Percentiles rank a stretch among this genome's conserved stretches.
Evolutionary conservation across 2,888 invertebrate genomes (phyloP).

Genomic region (Fragum fragum): DNA sequence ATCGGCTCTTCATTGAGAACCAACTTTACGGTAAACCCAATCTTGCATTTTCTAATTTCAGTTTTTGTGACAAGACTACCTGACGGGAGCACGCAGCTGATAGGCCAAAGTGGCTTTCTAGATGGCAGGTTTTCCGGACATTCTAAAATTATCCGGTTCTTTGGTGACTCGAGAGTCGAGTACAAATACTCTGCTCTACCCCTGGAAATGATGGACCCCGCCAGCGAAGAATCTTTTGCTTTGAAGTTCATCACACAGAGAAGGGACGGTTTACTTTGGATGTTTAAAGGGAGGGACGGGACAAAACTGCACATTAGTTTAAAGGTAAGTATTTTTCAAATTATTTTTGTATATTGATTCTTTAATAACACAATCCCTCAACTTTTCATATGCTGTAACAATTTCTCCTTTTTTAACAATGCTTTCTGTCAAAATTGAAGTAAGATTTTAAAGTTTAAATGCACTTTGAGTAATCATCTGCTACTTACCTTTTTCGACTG

Average conservation of each 20-base stretch:
- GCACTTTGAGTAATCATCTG: too few species aligned
- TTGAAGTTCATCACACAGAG: constrained; percentile 79
- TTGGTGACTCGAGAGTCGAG: constrained; percentile 71
- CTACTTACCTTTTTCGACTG: too few species aligned
- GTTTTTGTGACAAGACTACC: constrained; percentile 59
- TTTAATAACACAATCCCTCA: too few species aligned
- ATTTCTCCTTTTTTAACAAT: too few species aligned
- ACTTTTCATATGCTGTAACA: too few species aligned
- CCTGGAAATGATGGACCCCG: constrained; percentile 63
- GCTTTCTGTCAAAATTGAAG: too few species aligned
- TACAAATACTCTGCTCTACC: constrained; percentile 76
- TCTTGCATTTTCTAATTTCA: constrained; percentile 51
- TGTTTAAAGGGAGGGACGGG: constrained; percentile 71
- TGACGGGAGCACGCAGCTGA: constrained; percentile 35
- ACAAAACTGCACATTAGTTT: constrained; percentile 79
- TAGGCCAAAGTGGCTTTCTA: background rate
- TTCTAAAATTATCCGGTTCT: constrained; percentile 73
- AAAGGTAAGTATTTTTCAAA: constrained; percentile 80
- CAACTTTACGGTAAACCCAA: too few species aligned
- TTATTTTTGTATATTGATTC: too few species aligned
- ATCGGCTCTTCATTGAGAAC: too few species aligned
- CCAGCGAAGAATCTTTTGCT: constrained; percentile 70
- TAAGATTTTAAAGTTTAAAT: too few species aligned
- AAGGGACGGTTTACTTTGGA: constrained; percentile 82
- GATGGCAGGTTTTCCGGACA: constrained; percentile 26